phyloP scores from a whole-genome alignment of 2,797 vertebrate species.

The Danio aesculapii region DNA sequence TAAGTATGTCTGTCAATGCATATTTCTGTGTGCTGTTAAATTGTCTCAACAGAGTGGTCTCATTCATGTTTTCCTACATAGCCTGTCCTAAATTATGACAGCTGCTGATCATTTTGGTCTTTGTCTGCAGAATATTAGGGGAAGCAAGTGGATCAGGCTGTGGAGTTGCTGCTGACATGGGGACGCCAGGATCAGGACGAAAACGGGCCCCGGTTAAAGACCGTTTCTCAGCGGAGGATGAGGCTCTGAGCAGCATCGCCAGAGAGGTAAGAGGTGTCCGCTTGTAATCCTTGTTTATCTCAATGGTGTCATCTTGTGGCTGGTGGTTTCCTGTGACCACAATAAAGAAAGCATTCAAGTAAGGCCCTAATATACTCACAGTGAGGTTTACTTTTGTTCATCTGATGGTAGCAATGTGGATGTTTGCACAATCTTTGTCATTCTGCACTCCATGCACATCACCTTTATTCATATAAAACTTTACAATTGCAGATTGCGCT shows the following conservation, averaged over 20 bases:
- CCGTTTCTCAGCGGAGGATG: conserved; percentile 98
- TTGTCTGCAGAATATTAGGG: conserved; percentile 36
- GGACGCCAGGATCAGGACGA: conserved; percentile 94
- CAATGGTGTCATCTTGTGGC: background rate
- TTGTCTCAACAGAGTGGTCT: background rate
- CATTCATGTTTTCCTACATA: conserved; percentile 1
- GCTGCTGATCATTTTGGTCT: background rate
- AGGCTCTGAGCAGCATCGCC: conserved; percentile 94
- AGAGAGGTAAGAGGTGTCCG: conserved; percentile 87
- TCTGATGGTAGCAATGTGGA: no score
- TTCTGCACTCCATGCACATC: no score
- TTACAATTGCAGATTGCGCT: no score
- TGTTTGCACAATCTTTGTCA: no score
- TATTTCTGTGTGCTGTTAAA: background rate
- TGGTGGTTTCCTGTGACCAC: conserved; percentile 14
- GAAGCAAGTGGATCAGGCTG: background rate
- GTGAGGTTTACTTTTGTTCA: no score
- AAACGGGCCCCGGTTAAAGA: conserved; percentile 96
- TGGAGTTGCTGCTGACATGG: conserved; percentile 79
- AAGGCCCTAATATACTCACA: no score
- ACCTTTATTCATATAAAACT: no score
- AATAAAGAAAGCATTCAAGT: conserved; percentile 4
- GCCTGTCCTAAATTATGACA: background rate
- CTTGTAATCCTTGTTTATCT: conserved; percentile 14
- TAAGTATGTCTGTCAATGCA: background rate